These are phyloP conservation scores for Cataglyphis cursor DNA, from an alignment of 2,888 invertebrate genomes.

Conservation along the genomic window DNA sequence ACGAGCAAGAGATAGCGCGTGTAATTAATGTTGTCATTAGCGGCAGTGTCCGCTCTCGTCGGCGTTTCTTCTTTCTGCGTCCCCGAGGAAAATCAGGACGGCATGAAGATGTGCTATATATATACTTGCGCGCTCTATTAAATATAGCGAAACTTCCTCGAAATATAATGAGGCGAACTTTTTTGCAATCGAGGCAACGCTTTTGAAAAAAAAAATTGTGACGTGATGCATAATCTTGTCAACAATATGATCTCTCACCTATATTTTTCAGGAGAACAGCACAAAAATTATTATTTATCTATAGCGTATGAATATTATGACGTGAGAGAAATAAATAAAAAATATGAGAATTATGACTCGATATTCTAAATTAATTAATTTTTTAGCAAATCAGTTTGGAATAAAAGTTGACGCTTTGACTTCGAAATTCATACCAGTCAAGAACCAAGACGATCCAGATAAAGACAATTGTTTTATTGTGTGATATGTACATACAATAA, in stretches of 20 bases:
- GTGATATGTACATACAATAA: constrained; percentile 85
- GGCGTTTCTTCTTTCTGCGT: constrained; percentile 52
- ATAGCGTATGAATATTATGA: not conserved
- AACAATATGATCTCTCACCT: not conserved
- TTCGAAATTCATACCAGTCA: not conserved
- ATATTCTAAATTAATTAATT: not conserved
- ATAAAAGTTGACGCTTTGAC: not conserved
- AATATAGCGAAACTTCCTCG: constrained; percentile 16
- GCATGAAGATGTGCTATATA: constrained; percentile 9
- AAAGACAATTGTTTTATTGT: constrained; percentile 84
- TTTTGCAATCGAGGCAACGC: constrained; percentile 14
- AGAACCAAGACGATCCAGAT: constrained; percentile 53
- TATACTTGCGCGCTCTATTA: constrained; percentile 7
- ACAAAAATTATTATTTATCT: not conserved
- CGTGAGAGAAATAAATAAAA: not conserved
- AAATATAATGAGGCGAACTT: constrained; percentile 38
- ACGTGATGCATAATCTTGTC: not conserved
- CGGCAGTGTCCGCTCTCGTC: constrained; percentile 29
- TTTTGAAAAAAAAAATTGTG: constrained; percentile 22
- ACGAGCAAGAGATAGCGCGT: constrained; percentile 61
- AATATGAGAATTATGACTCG: not conserved
- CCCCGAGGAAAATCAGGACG: constrained; percentile 29
- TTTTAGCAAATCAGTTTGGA: not conserved
- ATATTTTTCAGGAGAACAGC: not conserved
- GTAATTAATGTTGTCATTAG: constrained; percentile 70